phyloP scores from a whole-genome alignment of 2,797 vertebrate species.

The Neosilurus hyrtlii region DNA sequence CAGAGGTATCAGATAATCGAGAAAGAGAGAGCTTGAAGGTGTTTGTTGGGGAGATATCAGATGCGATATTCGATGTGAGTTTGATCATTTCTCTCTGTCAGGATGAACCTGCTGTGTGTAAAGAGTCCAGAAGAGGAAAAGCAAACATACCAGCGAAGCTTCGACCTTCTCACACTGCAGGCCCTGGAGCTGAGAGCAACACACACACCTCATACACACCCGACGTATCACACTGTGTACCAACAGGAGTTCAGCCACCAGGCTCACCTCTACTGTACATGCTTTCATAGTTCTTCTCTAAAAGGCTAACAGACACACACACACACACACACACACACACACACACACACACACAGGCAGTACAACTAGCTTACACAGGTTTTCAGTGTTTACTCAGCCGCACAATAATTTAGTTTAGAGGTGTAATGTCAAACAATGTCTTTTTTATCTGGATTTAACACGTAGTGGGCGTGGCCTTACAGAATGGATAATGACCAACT shows the following conservation, averaged over 20 bases:
- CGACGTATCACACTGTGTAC: background rate
- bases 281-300: background rate
- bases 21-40: background rate
- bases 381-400: background rate
- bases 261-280: constrained; percentile 1
- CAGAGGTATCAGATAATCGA: background rate
- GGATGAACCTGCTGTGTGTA: background rate
- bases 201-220: background rate
- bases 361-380: background rate
- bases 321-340: background rate
- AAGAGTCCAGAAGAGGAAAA: constrained; percentile 3
- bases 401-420: background rate
- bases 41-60: background rate
- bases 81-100: background rate
- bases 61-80: background rate
- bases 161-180: background rate
- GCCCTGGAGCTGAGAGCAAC: too few relatives aligned
- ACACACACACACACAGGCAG: background rate
- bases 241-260: constrained; percentile 1
- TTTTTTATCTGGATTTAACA: background rate
- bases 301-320: background rate
- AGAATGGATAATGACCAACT: background rate
- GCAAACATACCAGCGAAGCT: background rate
- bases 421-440: background rate
- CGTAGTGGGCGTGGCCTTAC: background rate